phyloP scores from a whole-genome alignment of 53 echinoderm and acorn worm species.

The Temnopleurus reevesii region DNA sequence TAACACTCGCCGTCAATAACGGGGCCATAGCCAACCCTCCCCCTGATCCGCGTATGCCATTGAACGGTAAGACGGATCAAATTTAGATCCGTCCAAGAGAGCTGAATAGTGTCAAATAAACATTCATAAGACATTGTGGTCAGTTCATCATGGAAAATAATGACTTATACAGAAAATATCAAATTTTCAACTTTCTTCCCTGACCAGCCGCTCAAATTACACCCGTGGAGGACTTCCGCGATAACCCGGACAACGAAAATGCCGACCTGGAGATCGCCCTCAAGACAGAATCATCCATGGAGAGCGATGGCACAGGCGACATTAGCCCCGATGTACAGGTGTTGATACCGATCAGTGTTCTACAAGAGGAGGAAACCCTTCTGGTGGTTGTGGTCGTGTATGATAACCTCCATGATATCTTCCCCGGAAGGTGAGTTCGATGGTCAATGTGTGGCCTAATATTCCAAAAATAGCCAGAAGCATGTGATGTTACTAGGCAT shows the following conservation, averaged over 20 bases:
- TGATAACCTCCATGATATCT: conserved; percentile 32
- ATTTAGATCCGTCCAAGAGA: too few species aligned
- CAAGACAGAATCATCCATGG: background rate
- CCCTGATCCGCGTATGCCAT: too few species aligned
- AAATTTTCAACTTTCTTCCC: background rate
- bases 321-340: background rate
- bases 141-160: too few species aligned
- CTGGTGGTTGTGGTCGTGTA: conserved; percentile 24
- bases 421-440: conserved; percentile 1
- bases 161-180: too few species aligned
- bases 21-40: too few species aligned
- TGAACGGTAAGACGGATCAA: too few species aligned
- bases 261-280: background rate
- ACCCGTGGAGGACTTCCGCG: background rate
- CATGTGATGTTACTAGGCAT: too few species aligned
- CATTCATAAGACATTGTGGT: too few species aligned
- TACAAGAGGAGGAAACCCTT: background rate
- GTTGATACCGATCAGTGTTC: background rate
- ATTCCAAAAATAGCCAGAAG: too few species aligned
- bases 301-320: background rate
- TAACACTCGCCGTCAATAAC: too few species aligned
- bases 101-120: too few species aligned
- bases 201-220: conserved; percentile 5
- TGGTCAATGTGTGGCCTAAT: too few species aligned
- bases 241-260: background rate